phyloP scores from a whole-genome alignment of 2,888 invertebrate genomes.

The Malthinus seriepunctatus region DNA sequence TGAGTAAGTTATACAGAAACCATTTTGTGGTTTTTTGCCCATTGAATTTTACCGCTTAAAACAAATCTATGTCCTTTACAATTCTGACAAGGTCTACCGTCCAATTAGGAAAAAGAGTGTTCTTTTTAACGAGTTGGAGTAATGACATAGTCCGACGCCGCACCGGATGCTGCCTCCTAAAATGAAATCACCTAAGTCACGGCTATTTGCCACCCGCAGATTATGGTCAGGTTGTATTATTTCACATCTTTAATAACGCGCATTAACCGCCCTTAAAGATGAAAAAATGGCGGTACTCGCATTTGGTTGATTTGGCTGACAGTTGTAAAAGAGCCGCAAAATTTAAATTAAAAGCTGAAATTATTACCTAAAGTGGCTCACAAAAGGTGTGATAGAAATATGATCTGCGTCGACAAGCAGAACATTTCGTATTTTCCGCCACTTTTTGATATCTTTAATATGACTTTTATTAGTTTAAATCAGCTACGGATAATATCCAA shows the following conservation, averaged over 20 bases:
- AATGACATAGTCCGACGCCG: constrained; percentile 49
- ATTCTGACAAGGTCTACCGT: constrained; percentile 45
- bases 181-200: constrained; percentile 45
- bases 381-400: constrained; percentile 7
- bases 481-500: constrained; percentile 20
- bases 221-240: constrained; percentile 39
- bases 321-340: not conserved
- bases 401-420: constrained; percentile 37
- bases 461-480: constrained; percentile 38
- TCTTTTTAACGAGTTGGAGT: constrained; percentile 50
- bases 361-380: no score
- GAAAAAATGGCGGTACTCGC: not conserved
- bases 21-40: constrained; percentile 32
- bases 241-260: constrained; percentile 40
- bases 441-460: constrained; percentile 36
- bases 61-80: constrained; percentile 42
- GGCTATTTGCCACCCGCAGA: constrained; percentile 49
- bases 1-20: not conserved
- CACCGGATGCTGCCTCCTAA: constrained; percentile 51
- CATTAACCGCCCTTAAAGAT: constrained; percentile 6
- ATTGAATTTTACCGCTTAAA: constrained; percentile 37
- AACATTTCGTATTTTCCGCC: constrained; percentile 41
- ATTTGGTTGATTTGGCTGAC: not conserved
- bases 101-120: constrained; percentile 50
- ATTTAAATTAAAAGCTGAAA: not conserved